A percentile compares a stretch with the other conserved stretches of the same genome.
Conservation (phyloP, 1,140 invertebrate genomes). For the Eumeta japonica region DNA sequence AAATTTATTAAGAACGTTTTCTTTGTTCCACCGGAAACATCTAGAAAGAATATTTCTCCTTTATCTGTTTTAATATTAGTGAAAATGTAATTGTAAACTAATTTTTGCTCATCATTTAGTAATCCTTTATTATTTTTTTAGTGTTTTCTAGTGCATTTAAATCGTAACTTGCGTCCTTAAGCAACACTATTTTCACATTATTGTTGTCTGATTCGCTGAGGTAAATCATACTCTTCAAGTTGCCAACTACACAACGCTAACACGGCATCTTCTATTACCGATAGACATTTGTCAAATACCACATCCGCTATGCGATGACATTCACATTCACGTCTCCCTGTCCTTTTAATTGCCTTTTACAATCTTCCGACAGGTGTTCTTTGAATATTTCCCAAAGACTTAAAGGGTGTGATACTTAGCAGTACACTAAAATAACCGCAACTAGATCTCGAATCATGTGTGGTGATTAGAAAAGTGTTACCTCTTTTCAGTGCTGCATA, state of each 20-base stretch:
- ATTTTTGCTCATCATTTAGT: too few relatives aligned
- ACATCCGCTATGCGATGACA: neutral
- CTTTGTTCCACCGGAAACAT: conserved; percentile 46
- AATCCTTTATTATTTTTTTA: too few relatives aligned
- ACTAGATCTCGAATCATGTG: neutral
- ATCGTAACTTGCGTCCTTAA: too few relatives aligned
- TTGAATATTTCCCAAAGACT: neutral
- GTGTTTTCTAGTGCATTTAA: too few relatives aligned
- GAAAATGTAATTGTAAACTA: conserved; percentile 12
- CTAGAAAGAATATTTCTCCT: conserved; percentile 19
- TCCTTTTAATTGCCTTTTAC: neutral
- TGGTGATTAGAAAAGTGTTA: conserved; percentile 2
- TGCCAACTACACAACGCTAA: neutral
- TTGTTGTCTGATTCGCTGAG: neutral
- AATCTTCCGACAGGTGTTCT: neutral
- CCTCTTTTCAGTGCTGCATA: conserved; percentile 27
- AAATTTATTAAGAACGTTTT: conserved; percentile 45
- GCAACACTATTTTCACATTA: too few relatives aligned
- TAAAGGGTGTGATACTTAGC: neutral
- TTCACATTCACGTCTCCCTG: neutral
- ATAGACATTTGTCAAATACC: neutral
- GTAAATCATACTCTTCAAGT: neutral
- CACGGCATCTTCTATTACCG: neutral
- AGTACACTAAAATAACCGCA: neutral
- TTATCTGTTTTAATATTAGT: conserved; percentile 12